These are phyloP conservation scores for Pogonocherus hispidulus DNA, from an alignment of 2,888 invertebrate species.

Conservation along the genomic window DNA sequence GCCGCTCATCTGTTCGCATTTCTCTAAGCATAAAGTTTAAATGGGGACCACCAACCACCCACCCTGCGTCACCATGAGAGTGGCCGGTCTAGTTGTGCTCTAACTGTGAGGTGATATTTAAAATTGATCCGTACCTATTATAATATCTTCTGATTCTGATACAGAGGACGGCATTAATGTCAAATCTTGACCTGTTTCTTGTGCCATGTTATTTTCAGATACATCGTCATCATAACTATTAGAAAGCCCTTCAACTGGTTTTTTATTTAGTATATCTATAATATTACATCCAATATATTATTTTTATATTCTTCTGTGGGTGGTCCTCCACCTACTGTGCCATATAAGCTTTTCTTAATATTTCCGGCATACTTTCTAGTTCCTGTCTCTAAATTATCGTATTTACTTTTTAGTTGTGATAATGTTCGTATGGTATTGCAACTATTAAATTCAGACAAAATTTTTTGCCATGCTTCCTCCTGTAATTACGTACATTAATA, in stretches of 20 bases:
- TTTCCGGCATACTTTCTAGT: not conserved
- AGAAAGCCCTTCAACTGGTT: not conserved
- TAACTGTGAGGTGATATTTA: no score
- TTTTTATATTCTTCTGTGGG: not conserved
- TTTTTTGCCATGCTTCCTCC: slow-evolving; percentile 9
- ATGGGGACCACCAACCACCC: no score
- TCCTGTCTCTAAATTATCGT: not conserved
- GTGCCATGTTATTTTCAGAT: not conserved
- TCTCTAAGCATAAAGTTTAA: no score
- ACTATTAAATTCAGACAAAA: slow-evolving; percentile 1
- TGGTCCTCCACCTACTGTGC: not conserved
- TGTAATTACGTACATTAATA: not conserved
- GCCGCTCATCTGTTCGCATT: no score
- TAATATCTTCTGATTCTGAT: not conserved
- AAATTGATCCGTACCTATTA: not conserved
- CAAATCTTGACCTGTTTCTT: not conserved
- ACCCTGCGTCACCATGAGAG: no score
- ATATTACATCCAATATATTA: not conserved
- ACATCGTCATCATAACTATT: not conserved
- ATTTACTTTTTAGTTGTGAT: not conserved
- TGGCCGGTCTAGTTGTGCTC: no score
- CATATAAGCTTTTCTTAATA: not conserved
- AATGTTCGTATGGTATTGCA: not conserved
- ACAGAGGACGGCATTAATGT: not conserved
- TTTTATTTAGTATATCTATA: not conserved